Evolutionary conservation across 2,888 invertebrate genomes (phyloP), one percentile per base, ranked within the genome.

Genomic region (Drosophila melanosoma): DNA sequence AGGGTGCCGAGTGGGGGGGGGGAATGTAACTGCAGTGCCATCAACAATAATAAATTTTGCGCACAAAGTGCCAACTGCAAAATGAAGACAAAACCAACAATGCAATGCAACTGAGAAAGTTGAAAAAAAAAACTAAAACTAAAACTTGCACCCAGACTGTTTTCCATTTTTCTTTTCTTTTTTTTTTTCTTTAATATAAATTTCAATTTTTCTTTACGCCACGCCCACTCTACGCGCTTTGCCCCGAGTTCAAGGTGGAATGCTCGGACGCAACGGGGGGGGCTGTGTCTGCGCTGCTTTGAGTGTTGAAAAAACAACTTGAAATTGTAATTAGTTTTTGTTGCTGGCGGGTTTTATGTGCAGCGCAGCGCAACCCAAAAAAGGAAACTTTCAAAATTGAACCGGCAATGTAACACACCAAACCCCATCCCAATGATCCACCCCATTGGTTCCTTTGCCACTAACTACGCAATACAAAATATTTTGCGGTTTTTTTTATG

Each of bases 291-390:
- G 53, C 69, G 54, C 53, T 42, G 69, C 81, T 72, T 76, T 76
- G 90, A 85, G 90, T 76, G 80, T 74, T 81, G 73, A 80, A 78
- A 81, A 81, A 83, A 87, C 87, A 87, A 82, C 91, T 86, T 79
- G 80, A 91, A 82, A 86, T 83, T 91, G 84, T 90, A 90, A 90
- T 90, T 90, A 90, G 91, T 91, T 90, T 91, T 91, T 89, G 86
- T 87, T 86, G 87, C 88, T 91, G 69, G 76, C 82, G 90, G 91
- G 86, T 76, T 80, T 81, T 85, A 86, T 68, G 72, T 63, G 45
- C 63, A 63, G 42, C 8, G 35, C 29, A 29, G 29, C 23, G 35
- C 15, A 15, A 15, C n/a, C 56, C 57, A 49, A 64, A 73, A 71
- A 70, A 65, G 71, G 69, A 90, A 87, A 87, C 90, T 87, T 90